Conservation (phyloP, 2,113 vertebrate genomes). For the Muscicapa adusta region DNA sequence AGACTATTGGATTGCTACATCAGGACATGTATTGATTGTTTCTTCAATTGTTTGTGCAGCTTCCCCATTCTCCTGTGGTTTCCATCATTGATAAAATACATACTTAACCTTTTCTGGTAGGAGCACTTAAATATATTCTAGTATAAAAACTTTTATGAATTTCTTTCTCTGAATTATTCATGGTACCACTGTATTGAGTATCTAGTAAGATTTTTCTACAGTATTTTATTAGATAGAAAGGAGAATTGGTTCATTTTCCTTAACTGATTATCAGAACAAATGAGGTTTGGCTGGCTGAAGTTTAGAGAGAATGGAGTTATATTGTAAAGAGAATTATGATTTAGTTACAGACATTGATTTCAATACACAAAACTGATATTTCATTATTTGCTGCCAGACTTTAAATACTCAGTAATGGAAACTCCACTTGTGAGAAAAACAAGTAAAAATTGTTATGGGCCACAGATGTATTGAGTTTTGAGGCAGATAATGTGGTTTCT, state of each 20-base stretch:
- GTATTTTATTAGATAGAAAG: neutral
- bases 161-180: neutral
- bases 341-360: neutral
- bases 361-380: neutral
- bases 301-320: neutral
- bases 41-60: neutral
- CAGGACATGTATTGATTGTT: neutral
- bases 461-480: neutral
- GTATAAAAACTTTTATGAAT: neutral
- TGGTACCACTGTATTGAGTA: neutral
- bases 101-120: neutral
- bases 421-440: neutral
- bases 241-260: neutral
- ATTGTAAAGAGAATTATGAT: neutral
- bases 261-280: neutral
- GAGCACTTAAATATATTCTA: neutral
- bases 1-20: neutral
- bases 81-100: neutral
- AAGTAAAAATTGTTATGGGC: neutral
- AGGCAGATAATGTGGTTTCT: neutral
- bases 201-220: neutral
- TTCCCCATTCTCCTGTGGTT: neutral
- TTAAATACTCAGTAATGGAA: neutral
- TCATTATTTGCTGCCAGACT: neutral
- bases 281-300: neutral